phyloP scores from a whole-genome alignment of 2,113 vertebrate genomes.

The Salvelinus fontinalis region DNA sequence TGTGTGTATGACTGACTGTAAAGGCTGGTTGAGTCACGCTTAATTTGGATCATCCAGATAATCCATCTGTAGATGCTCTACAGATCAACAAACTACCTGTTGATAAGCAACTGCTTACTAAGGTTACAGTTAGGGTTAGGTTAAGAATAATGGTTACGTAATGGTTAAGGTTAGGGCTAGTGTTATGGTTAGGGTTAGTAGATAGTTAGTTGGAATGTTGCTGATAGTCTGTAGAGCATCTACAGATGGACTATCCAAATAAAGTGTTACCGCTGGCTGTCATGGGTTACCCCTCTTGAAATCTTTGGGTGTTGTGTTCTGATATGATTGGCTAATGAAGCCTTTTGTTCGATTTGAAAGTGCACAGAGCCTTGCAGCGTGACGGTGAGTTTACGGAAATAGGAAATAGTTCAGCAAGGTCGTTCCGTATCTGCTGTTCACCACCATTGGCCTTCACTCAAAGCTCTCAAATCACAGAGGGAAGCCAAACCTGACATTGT shows the following conservation, averaged over 20 bases:
- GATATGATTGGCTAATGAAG: background rate
- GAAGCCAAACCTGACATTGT: background rate
- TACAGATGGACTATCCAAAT: no score
- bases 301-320: constrained; percentile 7
- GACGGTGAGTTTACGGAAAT: background rate
- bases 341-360: constrained; percentile 1
- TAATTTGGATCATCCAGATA: background rate
- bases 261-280: background rate
- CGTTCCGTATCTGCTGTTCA: background rate
- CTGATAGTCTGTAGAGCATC: no score
- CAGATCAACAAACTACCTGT: no score
- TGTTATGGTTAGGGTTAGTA: no score
- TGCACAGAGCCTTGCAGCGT: background rate
- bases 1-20: background rate
- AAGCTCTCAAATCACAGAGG: background rate
- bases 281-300: background rate
- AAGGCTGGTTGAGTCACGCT: background rate
- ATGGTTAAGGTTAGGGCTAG: no score
- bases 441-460: background rate
- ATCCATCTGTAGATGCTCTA: no score
- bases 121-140: no score
- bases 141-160: no score
- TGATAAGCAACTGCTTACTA: no score
- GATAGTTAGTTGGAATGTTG: no score
- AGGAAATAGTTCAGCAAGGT: background rate